Evolutionary conservation across 2,113 vertebrate species (phyloP), one percentile per base, ranked within the genome.

Genomic region (Rhinopomastus cyanomelas): DNA sequence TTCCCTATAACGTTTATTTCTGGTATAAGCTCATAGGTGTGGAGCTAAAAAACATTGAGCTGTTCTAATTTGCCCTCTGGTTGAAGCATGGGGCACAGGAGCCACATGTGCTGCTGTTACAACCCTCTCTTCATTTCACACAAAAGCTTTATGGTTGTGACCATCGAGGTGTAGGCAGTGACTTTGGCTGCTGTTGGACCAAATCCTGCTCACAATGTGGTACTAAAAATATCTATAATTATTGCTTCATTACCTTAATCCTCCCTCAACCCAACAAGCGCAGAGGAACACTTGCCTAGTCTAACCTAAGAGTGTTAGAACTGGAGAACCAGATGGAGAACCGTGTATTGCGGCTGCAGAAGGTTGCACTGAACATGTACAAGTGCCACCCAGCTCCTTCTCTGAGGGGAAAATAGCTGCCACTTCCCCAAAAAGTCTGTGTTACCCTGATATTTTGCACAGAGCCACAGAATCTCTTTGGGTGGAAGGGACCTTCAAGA

Each of bases 1-100:
- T 59, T 59, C 59, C 42, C 19, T 61, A 62, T 53, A 91, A 79
- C 29, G 77, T 60, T 78, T 81, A 64, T 92, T 95, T 94, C 36
- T 21, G 4, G 80, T 65, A 53, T 36, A 92, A 95, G 34, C 21
- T 65, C 32, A 69, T 22, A 64, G 7, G 68, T 64, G 32, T 21
- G 48, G 16, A 82, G 91, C 20, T 56, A 44, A 76, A 90, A 53
- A 73, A 46, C 52, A 21, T 72, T 60, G 30, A 64, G 29, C 29
- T 64, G 46, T 61, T 88, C 48, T 77, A 67, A 90, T 26, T 86
- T 71, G 78, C 81, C 49, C 39, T 34, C 83, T 74, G 42, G n/a
- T 78, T 87, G 87, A 81, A 80, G 39, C 48, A 71, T 8, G 13
- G 20, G 65, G 42, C 52, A 56, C 30, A 49, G 9, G 36, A 85